Conservation (phyloP, 1,140 invertebrate species). For the Drosophila neocordata region DNA sequence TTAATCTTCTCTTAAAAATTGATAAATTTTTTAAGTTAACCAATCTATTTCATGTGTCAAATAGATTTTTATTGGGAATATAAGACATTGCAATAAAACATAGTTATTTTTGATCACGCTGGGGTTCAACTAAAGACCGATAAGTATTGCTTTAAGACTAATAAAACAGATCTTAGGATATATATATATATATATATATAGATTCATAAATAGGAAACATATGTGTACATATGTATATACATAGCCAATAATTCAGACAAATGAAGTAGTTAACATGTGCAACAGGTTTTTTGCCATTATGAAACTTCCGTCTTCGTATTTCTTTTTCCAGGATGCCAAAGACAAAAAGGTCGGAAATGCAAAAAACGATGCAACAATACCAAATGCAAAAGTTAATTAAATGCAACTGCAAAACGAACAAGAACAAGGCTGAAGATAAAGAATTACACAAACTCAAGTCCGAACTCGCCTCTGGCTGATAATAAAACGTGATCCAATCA, state of each 20-base stretch:
- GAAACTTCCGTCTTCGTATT: constrained; percentile 38
- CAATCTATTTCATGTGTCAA: no score
- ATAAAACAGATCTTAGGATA: no score
- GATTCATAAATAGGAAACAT: no score
- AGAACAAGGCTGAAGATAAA: constrained; percentile 33
- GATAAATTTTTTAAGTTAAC: no score
- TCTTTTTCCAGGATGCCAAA: constrained; percentile 80
- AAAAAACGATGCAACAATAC: constrained; percentile 66
- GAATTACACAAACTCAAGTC: constrained; percentile 16
- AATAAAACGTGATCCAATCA: constrained; percentile 10
- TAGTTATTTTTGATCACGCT: no score
- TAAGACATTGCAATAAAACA: no score
- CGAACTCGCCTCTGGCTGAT: constrained; percentile 4
- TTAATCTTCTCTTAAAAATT: no score
- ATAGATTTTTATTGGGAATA: no score
- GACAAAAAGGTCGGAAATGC: constrained; percentile 62
- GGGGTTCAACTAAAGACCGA: no score
- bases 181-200: no score
- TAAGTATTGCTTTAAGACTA: no score
- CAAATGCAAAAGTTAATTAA: constrained; percentile 30
- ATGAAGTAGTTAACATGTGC: neutral
- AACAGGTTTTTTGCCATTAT: constrained; percentile 1
- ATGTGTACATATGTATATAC: neutral
- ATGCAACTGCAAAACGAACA: constrained; percentile 25
- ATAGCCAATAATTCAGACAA: neutral